Evolutionary conservation across 2,113 vertebrate genomes (phyloP).

Genomic region (Isichthys henryi): DNA sequence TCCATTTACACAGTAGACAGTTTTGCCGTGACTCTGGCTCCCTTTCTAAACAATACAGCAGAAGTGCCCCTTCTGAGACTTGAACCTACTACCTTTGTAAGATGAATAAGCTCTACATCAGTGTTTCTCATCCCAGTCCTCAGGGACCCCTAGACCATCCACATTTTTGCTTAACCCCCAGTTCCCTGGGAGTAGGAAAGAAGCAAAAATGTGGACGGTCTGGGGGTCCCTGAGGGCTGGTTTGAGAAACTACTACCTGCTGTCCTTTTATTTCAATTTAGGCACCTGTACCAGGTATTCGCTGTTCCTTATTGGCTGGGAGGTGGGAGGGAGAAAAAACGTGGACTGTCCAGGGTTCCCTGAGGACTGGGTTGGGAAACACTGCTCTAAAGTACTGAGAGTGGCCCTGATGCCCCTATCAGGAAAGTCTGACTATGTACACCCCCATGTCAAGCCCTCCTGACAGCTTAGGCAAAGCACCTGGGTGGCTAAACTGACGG

Average conservation of each 20-base stretch:
- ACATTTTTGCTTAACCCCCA: too few species aligned
- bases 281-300: too few species aligned
- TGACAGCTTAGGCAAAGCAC: not conserved
- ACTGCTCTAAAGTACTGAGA: too few species aligned
- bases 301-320: too few species aligned
- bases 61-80: not conserved
- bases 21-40: not conserved
- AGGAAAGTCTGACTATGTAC: not conserved
- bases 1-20: not conserved
- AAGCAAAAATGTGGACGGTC: not conserved
- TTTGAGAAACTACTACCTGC: not conserved
- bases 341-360: too few species aligned
- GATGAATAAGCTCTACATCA: not conserved
- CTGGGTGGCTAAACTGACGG: not conserved
- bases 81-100: not conserved
- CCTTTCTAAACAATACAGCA: not conserved
- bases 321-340: too few species aligned
- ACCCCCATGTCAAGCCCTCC: not conserved
- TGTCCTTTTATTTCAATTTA: not conserved
- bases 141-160: too few species aligned
- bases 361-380: too few species aligned
- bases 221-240: not conserved
- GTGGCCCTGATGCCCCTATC: not conserved
- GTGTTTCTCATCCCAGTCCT: too few species aligned
- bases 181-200: not conserved